Percentiles rank a stretch among this genome's conserved stretches.
phyloP scores from a whole-genome alignment of 2,888 invertebrate species.

The Scotopteryx bipunctaria region DNA sequence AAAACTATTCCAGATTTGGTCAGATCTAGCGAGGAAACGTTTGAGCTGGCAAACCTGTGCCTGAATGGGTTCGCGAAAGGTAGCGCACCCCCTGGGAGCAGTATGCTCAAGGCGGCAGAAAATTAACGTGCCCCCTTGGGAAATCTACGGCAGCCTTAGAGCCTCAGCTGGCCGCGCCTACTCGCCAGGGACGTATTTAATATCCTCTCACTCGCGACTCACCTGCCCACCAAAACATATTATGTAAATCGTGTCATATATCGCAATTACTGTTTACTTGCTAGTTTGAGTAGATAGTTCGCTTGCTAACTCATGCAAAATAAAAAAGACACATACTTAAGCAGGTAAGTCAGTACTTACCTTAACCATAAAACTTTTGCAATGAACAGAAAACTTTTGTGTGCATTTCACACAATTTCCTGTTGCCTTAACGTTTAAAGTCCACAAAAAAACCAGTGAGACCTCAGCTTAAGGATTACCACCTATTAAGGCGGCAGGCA shows the following conservation, averaged over 20 bases:
- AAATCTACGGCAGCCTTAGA: constrained; percentile 85
- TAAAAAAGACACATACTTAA: too few species aligned
- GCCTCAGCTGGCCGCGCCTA: constrained; percentile 63
- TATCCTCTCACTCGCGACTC: constrained; percentile 52
- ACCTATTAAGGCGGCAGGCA: constrained; percentile 34
- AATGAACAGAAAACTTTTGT: too few species aligned
- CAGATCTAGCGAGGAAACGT: constrained; percentile 8
- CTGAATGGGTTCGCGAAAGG: constrained; percentile 80
- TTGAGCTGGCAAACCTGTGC: constrained; percentile 8
- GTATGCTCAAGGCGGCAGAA: constrained; percentile 91
- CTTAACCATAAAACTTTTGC: too few species aligned
- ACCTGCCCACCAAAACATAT: constrained; percentile 26
- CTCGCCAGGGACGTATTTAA: constrained; percentile 77
- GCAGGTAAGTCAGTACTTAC: too few species aligned
- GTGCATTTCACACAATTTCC: too few species aligned
- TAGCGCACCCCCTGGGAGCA: constrained; percentile 85
- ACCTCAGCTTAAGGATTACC: constrained; percentile 9
- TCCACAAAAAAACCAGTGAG: neutral
- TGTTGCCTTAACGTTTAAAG: too few species aligned
- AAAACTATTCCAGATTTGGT: constrained; percentile 1
- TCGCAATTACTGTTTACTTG: too few species aligned
- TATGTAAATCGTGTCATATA: constrained; percentile 8
- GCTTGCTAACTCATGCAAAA: too few species aligned
- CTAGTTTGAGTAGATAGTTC: neutral
- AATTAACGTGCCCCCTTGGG: constrained; percentile 88